Conservation (phyloP, 2,797 vertebrate genomes). For the Sciurus carolinensis region DNA sequence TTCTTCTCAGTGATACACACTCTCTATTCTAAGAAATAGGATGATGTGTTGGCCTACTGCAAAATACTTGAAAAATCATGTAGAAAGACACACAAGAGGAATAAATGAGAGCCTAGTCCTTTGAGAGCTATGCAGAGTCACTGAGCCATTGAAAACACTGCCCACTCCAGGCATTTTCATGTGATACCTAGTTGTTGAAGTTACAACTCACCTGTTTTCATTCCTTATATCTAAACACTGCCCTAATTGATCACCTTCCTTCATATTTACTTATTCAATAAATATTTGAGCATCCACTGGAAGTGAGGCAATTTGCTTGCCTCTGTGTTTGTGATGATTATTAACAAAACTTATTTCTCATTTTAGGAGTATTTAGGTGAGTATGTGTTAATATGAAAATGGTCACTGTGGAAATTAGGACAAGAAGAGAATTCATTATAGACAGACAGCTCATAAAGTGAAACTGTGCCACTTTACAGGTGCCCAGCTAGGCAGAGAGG, state of each 20-base stretch:
- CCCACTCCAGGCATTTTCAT: background rate
- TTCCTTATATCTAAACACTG: conserved; percentile 10
- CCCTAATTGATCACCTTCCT: conserved; percentile 28
- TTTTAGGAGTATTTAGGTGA: conserved; percentile 1
- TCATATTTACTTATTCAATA: conserved; percentile 62
- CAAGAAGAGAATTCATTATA: background rate
- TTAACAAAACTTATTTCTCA: background rate
- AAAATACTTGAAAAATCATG: background rate
- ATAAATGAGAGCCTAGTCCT: background rate
- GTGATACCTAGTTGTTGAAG: background rate
- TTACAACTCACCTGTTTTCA: conserved; percentile 35
- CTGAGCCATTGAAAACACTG: background rate
- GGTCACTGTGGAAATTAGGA: conserved; percentile 6
- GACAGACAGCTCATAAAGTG: background rate
- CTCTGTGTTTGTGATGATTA: conserved; percentile 20
- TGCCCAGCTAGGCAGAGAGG: background rate
- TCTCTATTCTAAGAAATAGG: background rate
- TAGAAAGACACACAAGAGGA: background rate
- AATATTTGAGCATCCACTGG: conserved; percentile 48
- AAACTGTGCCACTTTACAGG: background rate
- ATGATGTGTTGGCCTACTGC: background rate
- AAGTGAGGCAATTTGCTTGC: background rate
- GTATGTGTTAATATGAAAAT: background rate
- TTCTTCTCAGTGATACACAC: background rate
- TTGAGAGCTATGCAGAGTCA: background rate